Evolutionary conservation across 2,797 vertebrate species (phyloP).

Genomic region (Aldrovandia affinis): DNA sequence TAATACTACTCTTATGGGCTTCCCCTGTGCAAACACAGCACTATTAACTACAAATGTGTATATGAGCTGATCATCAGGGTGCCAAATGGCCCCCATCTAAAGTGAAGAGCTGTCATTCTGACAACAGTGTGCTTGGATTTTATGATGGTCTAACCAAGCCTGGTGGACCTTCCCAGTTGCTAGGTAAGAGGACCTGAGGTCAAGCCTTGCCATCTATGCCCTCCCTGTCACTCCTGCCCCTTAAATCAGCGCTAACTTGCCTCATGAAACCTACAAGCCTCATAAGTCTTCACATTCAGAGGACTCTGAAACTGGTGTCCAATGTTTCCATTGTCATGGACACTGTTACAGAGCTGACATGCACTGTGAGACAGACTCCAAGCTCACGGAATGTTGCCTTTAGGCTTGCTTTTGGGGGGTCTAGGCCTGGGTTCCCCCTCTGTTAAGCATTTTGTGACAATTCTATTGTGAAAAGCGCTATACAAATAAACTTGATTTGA

Average conservation of each 20-base stretch:
- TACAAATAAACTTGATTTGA: no score
- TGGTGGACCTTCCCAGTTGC: background rate
- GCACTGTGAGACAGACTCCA: background rate
- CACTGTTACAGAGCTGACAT: background rate
- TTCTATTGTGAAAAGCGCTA: no score
- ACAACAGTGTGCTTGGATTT: background rate
- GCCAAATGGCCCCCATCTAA: background rate
- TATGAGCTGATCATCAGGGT: background rate
- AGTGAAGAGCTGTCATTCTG: background rate
- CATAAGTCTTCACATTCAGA: background rate
- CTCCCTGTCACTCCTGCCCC: background rate
- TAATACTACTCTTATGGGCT: background rate
- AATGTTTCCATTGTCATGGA: background rate
- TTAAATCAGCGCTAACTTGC: background rate
- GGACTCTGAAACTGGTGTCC: background rate
- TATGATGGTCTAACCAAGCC: background rate
- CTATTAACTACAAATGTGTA: background rate
- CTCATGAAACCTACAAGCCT: background rate
- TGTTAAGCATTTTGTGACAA: no score
- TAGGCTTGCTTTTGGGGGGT: no score
- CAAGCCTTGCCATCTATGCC: background rate
- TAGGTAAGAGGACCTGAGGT: background rate
- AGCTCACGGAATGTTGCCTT: background rate
- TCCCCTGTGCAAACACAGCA: background rate
- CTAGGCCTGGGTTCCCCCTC: no score